Evolutionary conservation across 2,113 vertebrate genomes (phyloP).

Genomic region (Megalops atlanticus): DNA sequence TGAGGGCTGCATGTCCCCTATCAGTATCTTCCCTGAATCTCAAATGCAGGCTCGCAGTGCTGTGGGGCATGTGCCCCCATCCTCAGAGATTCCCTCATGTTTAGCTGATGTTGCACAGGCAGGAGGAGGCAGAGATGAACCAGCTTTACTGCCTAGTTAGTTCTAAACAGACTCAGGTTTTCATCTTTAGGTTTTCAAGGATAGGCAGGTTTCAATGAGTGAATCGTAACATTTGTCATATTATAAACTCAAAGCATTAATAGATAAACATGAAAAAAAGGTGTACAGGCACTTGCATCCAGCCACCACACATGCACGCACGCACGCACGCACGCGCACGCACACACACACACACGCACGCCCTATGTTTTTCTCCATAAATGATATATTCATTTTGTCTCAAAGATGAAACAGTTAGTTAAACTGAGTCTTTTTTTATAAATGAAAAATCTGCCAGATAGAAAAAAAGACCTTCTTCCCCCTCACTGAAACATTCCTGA

Average conservation of each 20-base stretch:
- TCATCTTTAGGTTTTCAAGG: too few relatives aligned
- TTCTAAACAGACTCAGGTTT: too few relatives aligned
- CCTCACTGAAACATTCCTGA: neutral
- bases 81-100: neutral
- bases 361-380: slow-evolving; percentile 51
- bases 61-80: neutral
- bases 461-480: neutral
- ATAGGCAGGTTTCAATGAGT: too few relatives aligned
- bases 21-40: neutral
- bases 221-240: too few relatives aligned
- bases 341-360: neutral
- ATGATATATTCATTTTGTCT: neutral
- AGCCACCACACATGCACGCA: neutral
- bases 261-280: too few relatives aligned
- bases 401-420: too few relatives aligned
- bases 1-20: neutral
- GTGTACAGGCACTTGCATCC: too few relatives aligned
- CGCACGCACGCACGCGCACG: slow-evolving; percentile 27
- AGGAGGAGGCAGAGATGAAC: slow-evolving; percentile 50
- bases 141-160: too few relatives aligned
- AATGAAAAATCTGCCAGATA: neutral
- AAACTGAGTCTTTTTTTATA: neutral
- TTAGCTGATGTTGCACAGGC: slow-evolving; percentile 55
- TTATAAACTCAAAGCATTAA: too few relatives aligned
- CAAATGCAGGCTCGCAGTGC: neutral